Percentiles rank a stretch among this genome's conserved stretches.
These are phyloP conservation scores for Drosophila subobscura DNA, from an alignment of 1,140 invertebrate genomes.

Conservation along the genomic window DNA sequence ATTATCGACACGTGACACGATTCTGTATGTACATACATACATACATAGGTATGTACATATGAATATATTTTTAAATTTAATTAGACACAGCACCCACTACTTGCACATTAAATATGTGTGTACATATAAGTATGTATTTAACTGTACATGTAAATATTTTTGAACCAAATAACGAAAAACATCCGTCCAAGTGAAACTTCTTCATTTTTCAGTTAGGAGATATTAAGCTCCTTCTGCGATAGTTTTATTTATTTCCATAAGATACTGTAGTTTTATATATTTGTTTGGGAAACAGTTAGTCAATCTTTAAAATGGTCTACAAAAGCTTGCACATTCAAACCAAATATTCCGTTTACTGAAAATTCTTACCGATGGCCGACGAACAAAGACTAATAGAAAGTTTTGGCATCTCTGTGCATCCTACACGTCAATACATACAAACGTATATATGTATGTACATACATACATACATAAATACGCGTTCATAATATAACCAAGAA, in stretches of 20 bases:
- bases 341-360: conserved; percentile 5
- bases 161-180: not conserved
- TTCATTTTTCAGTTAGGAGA: too few relatives aligned
- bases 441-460: conserved; percentile 3
- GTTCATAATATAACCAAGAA: conserved; percentile 27
- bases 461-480: not conserved
- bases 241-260: too few relatives aligned
- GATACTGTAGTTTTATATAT: too few relatives aligned
- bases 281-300: not conserved
- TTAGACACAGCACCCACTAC: not conserved
- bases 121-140: not conserved
- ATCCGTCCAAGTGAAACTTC: too few relatives aligned
- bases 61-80: not conserved
- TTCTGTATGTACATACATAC: conserved; percentile 1
- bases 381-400: conserved; percentile 19
- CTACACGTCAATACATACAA: conserved; percentile 14
- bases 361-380: conserved; percentile 4
- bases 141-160: not conserved
- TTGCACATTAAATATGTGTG: not conserved
- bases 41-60: conserved; percentile 4
- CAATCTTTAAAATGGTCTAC: conserved; percentile 6
- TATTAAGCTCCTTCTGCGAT: too few relatives aligned
- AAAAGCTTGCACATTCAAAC: conserved; percentile 16
- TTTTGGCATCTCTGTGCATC: conserved; percentile 18
- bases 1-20: conserved; percentile 1